Percentiles rank a stretch among this genome's conserved stretches.
Evolutionary conservation across 2,797 vertebrate genomes (phyloP).

Genomic region (Syngnathus rostellatus): DNA sequence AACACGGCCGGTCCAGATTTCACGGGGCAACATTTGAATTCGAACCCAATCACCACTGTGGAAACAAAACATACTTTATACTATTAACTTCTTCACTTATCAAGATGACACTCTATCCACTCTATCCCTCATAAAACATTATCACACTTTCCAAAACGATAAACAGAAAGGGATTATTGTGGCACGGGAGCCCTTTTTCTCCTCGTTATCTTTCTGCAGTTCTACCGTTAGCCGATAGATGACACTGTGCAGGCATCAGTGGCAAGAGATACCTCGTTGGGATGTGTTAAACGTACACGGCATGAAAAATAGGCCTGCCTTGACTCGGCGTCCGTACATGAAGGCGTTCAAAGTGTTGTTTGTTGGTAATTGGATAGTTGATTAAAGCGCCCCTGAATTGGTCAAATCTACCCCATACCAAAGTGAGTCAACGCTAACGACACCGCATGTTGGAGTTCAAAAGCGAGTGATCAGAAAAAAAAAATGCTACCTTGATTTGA

Average conservation of each 20-base stretch:
- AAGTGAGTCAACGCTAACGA: constrained; percentile 33
- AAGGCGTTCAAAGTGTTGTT: constrained; percentile 48
- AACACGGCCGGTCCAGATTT: constrained; percentile 1
- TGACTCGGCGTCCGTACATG: constrained; percentile 42
- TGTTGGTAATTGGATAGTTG: constrained; percentile 56
- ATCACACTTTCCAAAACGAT: constrained; percentile 1
- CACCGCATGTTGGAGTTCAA: constrained; percentile 40
- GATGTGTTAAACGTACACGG: constrained; percentile 38
- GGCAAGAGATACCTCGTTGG: constrained; percentile 28
- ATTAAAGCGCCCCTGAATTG: constrained; percentile 49
- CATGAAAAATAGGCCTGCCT: constrained; percentile 48
- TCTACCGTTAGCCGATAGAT: constrained; percentile 41
- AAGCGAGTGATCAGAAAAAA: constrained; percentile 42
- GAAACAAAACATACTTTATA: constrained; percentile 4
- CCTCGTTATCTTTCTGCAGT: constrained; percentile 15
- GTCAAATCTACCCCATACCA: constrained; percentile 40
- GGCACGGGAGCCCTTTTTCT: background rate
- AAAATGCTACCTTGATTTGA: constrained; percentile 58
- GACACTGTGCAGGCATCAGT: constrained; percentile 56
- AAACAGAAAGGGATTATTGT: constrained; percentile 5
- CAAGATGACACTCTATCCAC: constrained; percentile 6
- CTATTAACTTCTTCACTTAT: constrained; percentile 4
- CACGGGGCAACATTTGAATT: constrained; percentile 1
- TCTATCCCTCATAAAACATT: background rate
- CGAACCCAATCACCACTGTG: background rate